These are phyloP conservation scores for Melitaea cinxia DNA, from an alignment of 1,140 invertebrate genomes.

Conservation along the genomic window DNA sequence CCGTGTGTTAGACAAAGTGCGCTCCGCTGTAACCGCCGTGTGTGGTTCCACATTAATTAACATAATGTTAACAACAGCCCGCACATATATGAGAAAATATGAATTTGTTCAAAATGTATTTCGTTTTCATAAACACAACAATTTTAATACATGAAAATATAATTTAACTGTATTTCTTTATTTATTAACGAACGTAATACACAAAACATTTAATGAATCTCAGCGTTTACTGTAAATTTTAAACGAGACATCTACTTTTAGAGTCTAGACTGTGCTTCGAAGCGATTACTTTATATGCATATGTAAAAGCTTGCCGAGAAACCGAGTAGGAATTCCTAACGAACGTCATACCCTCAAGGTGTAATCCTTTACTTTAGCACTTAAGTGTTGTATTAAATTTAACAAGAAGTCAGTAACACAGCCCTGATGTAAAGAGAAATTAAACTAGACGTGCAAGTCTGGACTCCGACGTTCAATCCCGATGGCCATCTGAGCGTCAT, in stretches of 20 bases:
- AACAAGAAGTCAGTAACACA: constrained; percentile 30
- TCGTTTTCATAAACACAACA: not conserved
- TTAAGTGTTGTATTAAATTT: constrained; percentile 36
- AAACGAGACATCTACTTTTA: not conserved
- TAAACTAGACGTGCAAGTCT: constrained; percentile 1
- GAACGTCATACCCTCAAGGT: constrained; percentile 35
- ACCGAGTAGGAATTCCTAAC: constrained; percentile 31
- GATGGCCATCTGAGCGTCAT: constrained; percentile 19
- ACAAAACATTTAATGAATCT: not conserved
- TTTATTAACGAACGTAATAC: not conserved
- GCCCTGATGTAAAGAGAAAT: constrained; percentile 23
- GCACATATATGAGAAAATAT: constrained; percentile 30
- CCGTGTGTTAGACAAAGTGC: constrained; percentile 60
- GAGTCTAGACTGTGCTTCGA: not conserved
- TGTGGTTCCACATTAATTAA: constrained; percentile 52
- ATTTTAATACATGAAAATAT: not conserved
- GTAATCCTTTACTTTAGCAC: constrained; percentile 37
- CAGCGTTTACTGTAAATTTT: not conserved
- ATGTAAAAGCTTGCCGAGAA: constrained; percentile 20
- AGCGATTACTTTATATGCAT: constrained; percentile 4
- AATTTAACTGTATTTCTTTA: not conserved
- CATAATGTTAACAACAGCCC: constrained; percentile 44
- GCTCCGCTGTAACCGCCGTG: constrained; percentile 45
- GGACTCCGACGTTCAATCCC: constrained; percentile 12
- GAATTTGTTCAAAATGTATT: constrained; percentile 22